These are phyloP conservation scores for Vanessa tameamea DNA, from an alignment of 1,140 invertebrate genomes.

Conservation along the genomic window DNA sequence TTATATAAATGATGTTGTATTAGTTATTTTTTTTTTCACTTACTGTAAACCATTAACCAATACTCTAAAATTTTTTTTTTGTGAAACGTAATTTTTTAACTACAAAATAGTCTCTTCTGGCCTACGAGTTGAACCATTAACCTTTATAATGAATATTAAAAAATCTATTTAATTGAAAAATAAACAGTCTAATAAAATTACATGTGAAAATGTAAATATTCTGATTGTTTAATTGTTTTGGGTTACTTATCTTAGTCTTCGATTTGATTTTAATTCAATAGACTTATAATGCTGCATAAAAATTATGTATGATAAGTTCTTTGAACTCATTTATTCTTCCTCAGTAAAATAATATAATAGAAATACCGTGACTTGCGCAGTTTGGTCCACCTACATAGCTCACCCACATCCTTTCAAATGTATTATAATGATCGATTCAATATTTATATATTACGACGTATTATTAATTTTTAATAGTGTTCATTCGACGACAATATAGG, in stretches of 20 bases:
- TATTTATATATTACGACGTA: no score
- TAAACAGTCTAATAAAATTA: background rate
- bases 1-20: no score
- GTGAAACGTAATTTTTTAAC: no score
- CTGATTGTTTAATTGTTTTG: background rate
- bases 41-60: no score
- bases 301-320: background rate
- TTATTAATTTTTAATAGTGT: no score
- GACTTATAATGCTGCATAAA: background rate
- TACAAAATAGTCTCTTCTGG: no score
- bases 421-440: background rate
- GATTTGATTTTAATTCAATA: background rate
- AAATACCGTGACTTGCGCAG: background rate
- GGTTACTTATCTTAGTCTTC: background rate
- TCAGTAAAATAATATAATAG: background rate
- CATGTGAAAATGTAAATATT: constrained; percentile 1
- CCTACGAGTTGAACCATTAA: no score
- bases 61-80: no score
- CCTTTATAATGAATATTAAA: no score
- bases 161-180: no score
- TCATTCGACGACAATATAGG: no score
- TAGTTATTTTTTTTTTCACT: no score
- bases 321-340: background rate
- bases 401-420: constrained; percentile 8
- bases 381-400: background rate